Conservation (phyloP, 2,797 vertebrate genomes). For the Gorsachius magnificus region DNA sequence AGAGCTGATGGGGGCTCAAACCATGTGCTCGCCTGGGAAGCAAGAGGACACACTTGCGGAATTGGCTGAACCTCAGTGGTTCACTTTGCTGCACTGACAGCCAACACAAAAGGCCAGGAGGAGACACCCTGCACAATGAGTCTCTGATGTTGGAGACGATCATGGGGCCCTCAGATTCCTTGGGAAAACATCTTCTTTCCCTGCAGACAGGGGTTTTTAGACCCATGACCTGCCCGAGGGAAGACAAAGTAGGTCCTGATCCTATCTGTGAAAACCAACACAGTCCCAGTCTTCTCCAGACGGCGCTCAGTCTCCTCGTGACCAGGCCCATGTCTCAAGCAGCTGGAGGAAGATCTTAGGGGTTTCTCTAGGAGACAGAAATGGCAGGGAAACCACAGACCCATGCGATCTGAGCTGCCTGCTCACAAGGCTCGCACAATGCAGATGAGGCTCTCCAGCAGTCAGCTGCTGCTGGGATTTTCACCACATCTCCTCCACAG, state of each 20-base stretch:
- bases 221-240: not conserved
- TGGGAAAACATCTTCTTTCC: not conserved
- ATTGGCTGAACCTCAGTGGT: not conserved
- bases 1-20: not conserved
- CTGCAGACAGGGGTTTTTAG: not conserved
- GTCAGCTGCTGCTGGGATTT: not conserved
- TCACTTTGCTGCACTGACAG: not conserved
- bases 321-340: not conserved
- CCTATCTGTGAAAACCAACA: not conserved
- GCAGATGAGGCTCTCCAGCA: not conserved
- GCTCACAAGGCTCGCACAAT: not conserved
- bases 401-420: not conserved
- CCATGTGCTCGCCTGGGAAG: not conserved
- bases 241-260: not conserved
- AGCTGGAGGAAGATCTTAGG: not conserved
- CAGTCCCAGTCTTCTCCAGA: not conserved
- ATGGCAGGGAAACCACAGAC: not conserved
- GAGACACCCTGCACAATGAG: not conserved
- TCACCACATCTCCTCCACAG: not conserved
- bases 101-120: not conserved
- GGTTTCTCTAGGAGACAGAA: not conserved
- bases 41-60: not conserved
- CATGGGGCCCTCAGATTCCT: not conserved
- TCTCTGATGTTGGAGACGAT: not conserved
- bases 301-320: fast-evolving